Percentiles rank a stretch among this genome's conserved stretches.
These are phyloP conservation scores for Aptenodytes forsteri DNA, from an alignment of 2,113 vertebrate species.

Conservation along the genomic window DNA sequence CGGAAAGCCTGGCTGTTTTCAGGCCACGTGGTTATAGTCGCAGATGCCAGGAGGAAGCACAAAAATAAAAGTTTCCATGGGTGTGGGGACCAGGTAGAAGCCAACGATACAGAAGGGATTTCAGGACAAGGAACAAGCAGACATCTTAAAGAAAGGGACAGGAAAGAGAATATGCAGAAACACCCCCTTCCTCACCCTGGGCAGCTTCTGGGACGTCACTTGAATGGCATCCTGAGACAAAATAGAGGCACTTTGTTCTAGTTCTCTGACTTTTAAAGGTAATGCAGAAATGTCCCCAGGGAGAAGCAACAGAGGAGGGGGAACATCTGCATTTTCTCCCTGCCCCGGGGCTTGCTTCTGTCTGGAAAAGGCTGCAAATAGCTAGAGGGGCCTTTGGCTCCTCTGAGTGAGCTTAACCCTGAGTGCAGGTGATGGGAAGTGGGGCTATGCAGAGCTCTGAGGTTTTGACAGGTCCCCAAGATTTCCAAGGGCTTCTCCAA, in stretches of 20 bases:
- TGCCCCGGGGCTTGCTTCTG: not conserved
- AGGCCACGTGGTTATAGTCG: not conserved
- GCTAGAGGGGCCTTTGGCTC: not conserved
- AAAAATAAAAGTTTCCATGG: constrained; percentile 11
- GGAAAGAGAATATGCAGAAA: not conserved
- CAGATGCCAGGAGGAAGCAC: not conserved
- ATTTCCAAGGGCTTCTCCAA: not conserved
- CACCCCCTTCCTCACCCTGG: not conserved
- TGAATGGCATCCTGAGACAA: not conserved
- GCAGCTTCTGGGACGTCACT: not conserved
- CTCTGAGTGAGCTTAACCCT: not conserved
- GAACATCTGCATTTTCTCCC: not conserved
- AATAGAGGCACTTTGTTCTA: constrained; percentile 16
- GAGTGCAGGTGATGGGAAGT: not conserved
- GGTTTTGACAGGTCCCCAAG: not conserved
- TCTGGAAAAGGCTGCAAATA: not conserved
- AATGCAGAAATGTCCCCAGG: not conserved
- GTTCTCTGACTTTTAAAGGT: not conserved
- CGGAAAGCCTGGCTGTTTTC: not conserved
- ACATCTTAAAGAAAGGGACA: not conserved
- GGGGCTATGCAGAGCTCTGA: not conserved
- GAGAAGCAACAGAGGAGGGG: not conserved
- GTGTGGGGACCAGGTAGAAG: not conserved
- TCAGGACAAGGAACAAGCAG: not conserved
- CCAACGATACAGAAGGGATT: not conserved